phyloP scores from a whole-genome alignment of 2,797 vertebrate genomes.

The Todus mexicanus region DNA sequence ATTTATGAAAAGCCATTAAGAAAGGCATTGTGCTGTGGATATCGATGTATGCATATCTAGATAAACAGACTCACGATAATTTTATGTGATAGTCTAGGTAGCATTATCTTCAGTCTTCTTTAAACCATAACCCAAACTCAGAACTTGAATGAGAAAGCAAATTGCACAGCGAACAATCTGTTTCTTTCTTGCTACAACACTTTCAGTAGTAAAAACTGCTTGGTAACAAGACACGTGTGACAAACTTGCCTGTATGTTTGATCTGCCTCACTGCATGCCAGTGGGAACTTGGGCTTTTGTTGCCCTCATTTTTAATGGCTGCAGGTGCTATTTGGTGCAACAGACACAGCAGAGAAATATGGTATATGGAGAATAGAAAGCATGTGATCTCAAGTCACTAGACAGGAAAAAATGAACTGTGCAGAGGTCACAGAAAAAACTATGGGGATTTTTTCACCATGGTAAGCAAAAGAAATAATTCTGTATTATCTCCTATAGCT shows the following conservation, averaged over 20 bases:
- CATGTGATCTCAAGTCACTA: neutral
- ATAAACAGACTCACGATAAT: neutral
- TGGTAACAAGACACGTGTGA: neutral
- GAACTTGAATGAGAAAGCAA: neutral
- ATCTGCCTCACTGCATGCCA: neutral
- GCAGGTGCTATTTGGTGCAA: neutral
- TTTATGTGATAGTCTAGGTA: fast-evolving
- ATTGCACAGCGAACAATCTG: neutral
- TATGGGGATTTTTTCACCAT: neutral
- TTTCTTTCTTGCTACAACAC: neutral
- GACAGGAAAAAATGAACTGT: neutral
- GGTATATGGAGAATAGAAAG: neutral
- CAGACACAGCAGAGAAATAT: neutral
- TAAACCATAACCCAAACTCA: neutral
- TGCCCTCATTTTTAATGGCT: neutral
- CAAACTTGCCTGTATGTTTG: neutral
- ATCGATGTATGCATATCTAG: neutral
- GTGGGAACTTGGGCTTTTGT: neutral
- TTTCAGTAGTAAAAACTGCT: neutral
- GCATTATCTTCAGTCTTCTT: neutral
- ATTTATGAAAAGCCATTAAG: neutral
- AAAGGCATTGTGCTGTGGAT: neutral
- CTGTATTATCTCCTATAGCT: neutral
- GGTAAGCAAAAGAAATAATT: neutral
- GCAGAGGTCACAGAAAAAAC: neutral